Conservation (phyloP, 2,113 vertebrate genomes). For the Semnornis frantzii region DNA sequence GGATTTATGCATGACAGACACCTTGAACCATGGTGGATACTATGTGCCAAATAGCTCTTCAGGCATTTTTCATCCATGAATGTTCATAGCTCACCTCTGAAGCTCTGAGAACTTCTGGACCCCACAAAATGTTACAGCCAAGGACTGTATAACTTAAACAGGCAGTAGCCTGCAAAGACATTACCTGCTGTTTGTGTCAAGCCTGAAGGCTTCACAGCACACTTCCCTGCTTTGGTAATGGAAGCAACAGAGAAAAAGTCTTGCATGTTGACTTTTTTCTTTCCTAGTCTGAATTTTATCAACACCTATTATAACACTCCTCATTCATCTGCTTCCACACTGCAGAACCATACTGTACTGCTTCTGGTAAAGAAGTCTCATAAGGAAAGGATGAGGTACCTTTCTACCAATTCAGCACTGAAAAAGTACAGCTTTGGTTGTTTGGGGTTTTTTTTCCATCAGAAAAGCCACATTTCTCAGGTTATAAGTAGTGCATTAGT, state of each 20-base stretch:
- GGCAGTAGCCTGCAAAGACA: accelerated
- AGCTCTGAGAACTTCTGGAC: background rate
- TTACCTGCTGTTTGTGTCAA: background rate
- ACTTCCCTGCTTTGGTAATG: background rate
- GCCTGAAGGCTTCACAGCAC: background rate
- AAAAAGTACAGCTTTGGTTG: background rate
- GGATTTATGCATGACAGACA: background rate
- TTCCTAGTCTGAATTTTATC: background rate
- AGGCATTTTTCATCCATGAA: background rate
- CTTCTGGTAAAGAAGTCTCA: background rate
- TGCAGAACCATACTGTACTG: background rate
- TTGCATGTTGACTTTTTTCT: background rate
- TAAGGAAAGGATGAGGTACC: background rate
- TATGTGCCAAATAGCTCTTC: background rate
- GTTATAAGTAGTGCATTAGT: background rate
- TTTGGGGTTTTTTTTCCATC: background rate
- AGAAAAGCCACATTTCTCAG: background rate
- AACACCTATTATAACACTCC: background rate
- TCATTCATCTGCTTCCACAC: background rate
- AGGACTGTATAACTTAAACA: background rate
- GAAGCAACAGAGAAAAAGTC: background rate
- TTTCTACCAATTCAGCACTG: background rate
- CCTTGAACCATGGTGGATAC: accelerated
- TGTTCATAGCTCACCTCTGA: background rate
- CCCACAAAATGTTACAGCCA: background rate